Percentiles rank a stretch among this genome's conserved stretches.
Conservation (phyloP, 2,797 vertebrate species). For the Schizopygopsis pylzovi region DNA sequence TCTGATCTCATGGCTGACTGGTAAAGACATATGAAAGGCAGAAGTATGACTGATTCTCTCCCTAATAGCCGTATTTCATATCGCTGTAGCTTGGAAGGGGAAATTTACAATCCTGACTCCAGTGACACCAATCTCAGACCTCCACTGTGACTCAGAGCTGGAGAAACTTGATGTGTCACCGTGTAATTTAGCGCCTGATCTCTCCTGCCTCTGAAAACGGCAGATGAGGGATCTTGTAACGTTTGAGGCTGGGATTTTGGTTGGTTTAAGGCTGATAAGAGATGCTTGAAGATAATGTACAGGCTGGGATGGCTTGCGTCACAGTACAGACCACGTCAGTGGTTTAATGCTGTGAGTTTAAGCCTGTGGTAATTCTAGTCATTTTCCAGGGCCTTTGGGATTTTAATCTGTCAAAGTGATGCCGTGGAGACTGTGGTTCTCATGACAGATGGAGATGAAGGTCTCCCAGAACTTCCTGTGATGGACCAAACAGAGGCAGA, state of each 20-base stretch:
- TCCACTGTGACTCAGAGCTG: neutral
- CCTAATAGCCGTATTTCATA: neutral
- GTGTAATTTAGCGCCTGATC: conserved; percentile 2
- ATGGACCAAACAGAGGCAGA: conserved; percentile 8
- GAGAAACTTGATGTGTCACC: neutral
- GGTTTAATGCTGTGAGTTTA: too few species aligned
- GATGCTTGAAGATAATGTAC: conserved; percentile 28
- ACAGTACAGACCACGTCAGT: conserved; percentile 54
- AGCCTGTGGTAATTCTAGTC: neutral
- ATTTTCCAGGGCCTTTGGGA: conserved; percentile 87
- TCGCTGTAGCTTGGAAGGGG: neutral
- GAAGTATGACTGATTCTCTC: neutral
- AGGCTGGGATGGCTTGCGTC: conserved; percentile 56
- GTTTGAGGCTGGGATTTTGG: conserved; percentile 17
- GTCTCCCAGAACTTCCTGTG: conserved; percentile 99
- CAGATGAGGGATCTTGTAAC: neutral
- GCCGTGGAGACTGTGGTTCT: conserved; percentile 96
- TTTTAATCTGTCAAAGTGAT: conserved; percentile 98
- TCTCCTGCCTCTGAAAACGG: conserved; percentile 1
- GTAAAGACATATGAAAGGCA: neutral
- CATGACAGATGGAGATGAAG: conserved; percentile 95
- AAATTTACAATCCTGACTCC: neutral
- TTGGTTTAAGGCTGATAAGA: conserved; percentile 37
- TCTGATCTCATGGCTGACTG: conserved; percentile 29
- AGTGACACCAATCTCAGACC: conserved; percentile 22